Base-by-base conservation (phyloP, 2,888 invertebrate genomes). In the Ommatoiulus sabulosus region DNA sequence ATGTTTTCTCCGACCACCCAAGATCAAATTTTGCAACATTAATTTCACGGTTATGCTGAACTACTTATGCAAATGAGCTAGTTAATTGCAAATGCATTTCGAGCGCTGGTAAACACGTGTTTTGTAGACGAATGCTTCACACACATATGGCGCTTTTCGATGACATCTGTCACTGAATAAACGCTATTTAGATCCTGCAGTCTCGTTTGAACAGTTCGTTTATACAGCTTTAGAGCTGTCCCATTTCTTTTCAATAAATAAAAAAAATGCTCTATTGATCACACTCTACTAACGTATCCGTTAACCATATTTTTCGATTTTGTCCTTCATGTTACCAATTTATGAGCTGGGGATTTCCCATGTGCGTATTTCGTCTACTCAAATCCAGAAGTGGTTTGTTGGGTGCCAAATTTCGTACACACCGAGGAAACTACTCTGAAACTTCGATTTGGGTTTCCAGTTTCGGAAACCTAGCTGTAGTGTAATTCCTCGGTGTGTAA, bases 181-280 rank as follows among this genome's bases (percentile, higher is more conserved):
- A 63, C 63, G 4, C 5, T 63, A 7, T 63, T n/a, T 7, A 5
- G 63, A 20, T 46, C 46, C 0, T 46, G 46, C 2, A 35, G 15
- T 52, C 52, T 52, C 48, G 8, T 48, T 8, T 52, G 63, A 63
- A 63, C 7, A n/a, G 20, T 63, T 63, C 20, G 20, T 20, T 4
- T 52, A n/a, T 63, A n/a, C 20, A 63, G 63, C 63, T n/a, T 63
- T 63, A 7, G 7, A 63, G 63, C n/a, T 63, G 63, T 20, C 5
- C 63, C 63, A 63, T 20, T 63, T 63, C n/a, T 63, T 63, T 63
- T n/a, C 63, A 63, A 63, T 63, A 63, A 63, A 63, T 63, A 20
- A 17, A 35, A 35, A 35, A 35, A 35, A 12, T 52, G 17, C 52
- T 52, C 17, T 52, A 52, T 52, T 52, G 52, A 52, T 4, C 52